Conservation (phyloP, 2,888 invertebrate genomes). For the Dasypogon diadema region DNA sequence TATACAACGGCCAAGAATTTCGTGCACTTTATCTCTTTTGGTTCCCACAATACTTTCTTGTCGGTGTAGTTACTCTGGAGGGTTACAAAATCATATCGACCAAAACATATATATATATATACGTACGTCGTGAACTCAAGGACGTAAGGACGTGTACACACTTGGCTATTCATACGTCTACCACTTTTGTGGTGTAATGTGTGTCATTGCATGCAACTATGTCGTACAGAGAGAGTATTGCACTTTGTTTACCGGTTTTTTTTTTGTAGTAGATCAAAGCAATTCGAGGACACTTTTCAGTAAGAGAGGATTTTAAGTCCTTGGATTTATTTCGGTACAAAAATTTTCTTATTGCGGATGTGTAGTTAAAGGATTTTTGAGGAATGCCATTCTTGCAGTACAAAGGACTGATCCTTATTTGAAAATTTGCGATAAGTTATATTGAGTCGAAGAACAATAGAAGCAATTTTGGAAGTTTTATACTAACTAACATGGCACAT, state of each 20-base stretch:
- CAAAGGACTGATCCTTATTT: too few relatives aligned
- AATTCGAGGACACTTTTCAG: not conserved
- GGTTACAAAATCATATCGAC: too few relatives aligned
- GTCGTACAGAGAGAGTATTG: not conserved
- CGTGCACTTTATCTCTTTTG: constrained; percentile 32
- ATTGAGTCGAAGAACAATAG: too few relatives aligned
- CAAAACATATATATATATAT: not conserved
- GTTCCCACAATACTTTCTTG: too few relatives aligned
- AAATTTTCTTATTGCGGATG: too few relatives aligned
- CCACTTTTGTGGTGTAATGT: not conserved
- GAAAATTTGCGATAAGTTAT: too few relatives aligned
- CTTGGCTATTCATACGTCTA: not conserved
- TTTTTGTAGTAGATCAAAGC: not conserved
- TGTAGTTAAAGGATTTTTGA: too few relatives aligned
- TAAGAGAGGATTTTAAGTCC: not conserved
- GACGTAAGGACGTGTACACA: not conserved
- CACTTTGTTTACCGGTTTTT: constrained; percentile 2
- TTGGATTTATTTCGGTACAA: too few relatives aligned
- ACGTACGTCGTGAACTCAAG: too few relatives aligned
- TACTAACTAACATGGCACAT: too few relatives aligned
- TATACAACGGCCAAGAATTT: constrained; percentile 40
- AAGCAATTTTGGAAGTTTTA: too few relatives aligned
- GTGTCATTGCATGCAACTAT: not conserved
- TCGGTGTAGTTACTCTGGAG: not conserved
- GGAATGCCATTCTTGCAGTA: too few relatives aligned